Evolutionary conservation across 2,113 vertebrate genomes (phyloP), one percentile per base, ranked within the genome.

Genomic region (Rhizomys pruinosus): DNA sequence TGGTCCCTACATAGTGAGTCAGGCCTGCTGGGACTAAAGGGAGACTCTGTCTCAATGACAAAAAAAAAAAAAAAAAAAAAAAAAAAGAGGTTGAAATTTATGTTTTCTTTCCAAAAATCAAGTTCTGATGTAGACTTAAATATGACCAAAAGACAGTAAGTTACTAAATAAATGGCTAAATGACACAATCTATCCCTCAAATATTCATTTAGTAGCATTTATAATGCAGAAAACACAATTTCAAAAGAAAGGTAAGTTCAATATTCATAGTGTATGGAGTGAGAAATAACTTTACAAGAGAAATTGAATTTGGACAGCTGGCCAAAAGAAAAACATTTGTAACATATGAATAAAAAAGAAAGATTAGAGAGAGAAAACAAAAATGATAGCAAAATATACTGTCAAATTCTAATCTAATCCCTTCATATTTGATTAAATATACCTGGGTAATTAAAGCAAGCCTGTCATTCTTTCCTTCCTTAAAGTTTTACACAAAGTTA

Each of bases 361-460:
- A 1, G 15, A 57, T 44, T 5, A 44, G 11, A 57, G 44, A 61
- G 23, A 59, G 4, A 92, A 76, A 77, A 73, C 52, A 74, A 84
- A 89, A 92, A 92, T 25, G 52, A 8, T 39, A 95, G 27, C n/a
- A 95, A 93, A 93, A 92, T 47, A 89, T 55, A 77, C 12, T n/a
- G n/a, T 59, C 42, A 82, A 90, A 89, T 76, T 89, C 12, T n/a
- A 89, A 52, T 63, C 87, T 74, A 57, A 93, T 42, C 72, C 11
- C 27, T 89, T 90, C 79, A 74, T 63, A 89, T 71, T 72, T 93
- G 87, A 89, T 84, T 82, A 80, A 89, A 63, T 64, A 71, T 44
- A 72, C 39, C 55, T 92, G 66, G 34, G 55, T 80, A 90, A 82
- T 89, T 90, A 95, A 5, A 90, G n/a, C 59, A 88, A 82, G 34